A percentile compares a stretch with the other conserved stretches of the same genome.
Evolutionary conservation across 2,113 vertebrate species (phyloP).

Genomic region (Actinemys pallida): DNA sequence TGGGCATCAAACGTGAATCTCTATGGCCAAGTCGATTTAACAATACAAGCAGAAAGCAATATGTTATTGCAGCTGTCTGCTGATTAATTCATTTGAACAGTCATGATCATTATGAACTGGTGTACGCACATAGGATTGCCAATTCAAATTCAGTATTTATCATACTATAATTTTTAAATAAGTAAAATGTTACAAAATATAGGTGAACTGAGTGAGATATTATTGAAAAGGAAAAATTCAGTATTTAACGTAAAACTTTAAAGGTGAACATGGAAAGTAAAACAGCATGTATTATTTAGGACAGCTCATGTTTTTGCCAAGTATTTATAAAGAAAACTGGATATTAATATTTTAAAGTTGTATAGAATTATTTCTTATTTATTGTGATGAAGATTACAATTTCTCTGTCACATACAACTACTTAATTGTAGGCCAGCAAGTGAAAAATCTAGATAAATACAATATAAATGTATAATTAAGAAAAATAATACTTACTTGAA

Average conservation of each 20-base stretch:
- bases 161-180: background rate
- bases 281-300: background rate
- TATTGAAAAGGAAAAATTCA: background rate
- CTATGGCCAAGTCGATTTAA: slow-evolving; percentile 36
- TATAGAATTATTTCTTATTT: background rate
- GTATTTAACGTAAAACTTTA: background rate
- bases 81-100: slow-evolving; percentile 59
- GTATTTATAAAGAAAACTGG: background rate
- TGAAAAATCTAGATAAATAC: background rate
- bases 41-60: background rate
- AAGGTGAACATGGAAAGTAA: background rate
- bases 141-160: background rate
- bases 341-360: background rate
- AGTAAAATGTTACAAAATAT: background rate
- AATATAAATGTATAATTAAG: background rate
- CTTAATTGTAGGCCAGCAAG: background rate
- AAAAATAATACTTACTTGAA: slow-evolving; percentile 86
- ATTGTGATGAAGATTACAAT: background rate
- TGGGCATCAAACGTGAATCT: slow-evolving; percentile 70
- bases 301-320: background rate
- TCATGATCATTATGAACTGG: slow-evolving; percentile 28
- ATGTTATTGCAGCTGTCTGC: background rate
- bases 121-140: background rate
- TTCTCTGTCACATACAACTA: background rate
- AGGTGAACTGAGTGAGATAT: background rate